A percentile compares a stretch with the other conserved stretches of the same genome.
These are phyloP conservation scores for Trissolcus brochymenae DNA, from an alignment of 2,888 invertebrate genomes.

Conservation along the genomic window DNA sequence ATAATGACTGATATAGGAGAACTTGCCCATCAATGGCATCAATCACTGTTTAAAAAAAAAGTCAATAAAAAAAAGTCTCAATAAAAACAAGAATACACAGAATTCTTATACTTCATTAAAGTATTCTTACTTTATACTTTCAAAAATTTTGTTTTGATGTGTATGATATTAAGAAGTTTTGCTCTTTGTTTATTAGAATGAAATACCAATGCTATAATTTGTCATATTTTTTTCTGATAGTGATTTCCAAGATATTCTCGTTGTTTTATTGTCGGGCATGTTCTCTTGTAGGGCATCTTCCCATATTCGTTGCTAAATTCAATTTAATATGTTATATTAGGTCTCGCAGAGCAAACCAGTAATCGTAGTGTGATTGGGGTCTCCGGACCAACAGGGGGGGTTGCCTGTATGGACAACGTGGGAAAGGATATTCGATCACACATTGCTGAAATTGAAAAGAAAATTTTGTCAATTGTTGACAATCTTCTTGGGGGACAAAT, in stretches of 20 bases:
- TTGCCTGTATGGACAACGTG: slow-evolving; percentile 80
- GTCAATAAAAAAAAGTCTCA: no score
- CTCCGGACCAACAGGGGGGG: slow-evolving; percentile 69
- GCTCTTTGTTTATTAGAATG: not conserved
- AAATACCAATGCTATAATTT: not conserved
- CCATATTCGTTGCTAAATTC: no score
- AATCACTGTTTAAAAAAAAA: no score
- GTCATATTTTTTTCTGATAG: not conserved
- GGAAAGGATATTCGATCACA: slow-evolving; percentile 91
- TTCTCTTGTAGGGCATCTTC: no score
- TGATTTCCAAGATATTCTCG: not conserved
- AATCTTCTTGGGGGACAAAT: slow-evolving; percentile 89
- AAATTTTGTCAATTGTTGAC: slow-evolving; percentile 93
- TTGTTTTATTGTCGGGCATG: no score
- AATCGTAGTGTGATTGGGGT: slow-evolving; percentile 65
- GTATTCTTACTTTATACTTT: no score
- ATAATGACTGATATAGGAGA: not conserved
- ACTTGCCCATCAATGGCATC: no score
- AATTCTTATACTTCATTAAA: no score
- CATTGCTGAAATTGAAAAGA: slow-evolving; percentile 93
- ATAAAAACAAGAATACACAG: no score
- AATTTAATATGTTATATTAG: slow-evolving; percentile 53
- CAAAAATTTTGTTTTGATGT: no score
- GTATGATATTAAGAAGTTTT: no score
- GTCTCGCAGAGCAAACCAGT: slow-evolving; percentile 68